Base-by-base conservation (phyloP, 2,888 invertebrate genomes). In the Eupsilia transversa region DNA sequence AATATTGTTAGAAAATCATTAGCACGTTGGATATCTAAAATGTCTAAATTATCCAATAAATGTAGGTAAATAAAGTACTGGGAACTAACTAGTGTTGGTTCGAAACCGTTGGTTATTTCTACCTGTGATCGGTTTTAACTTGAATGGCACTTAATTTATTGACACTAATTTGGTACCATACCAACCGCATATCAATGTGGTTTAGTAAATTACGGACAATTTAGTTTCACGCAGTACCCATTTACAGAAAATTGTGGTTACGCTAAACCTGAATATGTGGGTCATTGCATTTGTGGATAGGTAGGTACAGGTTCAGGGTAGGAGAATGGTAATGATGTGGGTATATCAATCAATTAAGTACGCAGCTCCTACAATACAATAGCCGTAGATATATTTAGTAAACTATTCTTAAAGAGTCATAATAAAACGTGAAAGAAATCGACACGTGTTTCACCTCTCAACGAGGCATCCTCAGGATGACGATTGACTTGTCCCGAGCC, bases 111-210 rank as follows among this genome's bases (percentile, higher is more conserved):
- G n/a, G 52, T 46, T 69, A 14, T 46, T 41, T 20, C n/a, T 56
- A 76, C 43, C 43, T 79, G 79, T 64, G 81, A 73, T 80, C 17
- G 14, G 46, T 66, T 61, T 56, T 46, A 72, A 52, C 56, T 69
- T 46, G 33, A 80, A 77, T 73, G 9, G 33, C 12, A 66, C n/a
- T 27, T 64, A 74, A 79, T 78, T 67, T 69, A 82, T 69, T 64
- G 68, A 65, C 43, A 64, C 80, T 76, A 80, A 80, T 76, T 80
- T 80, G 66, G 17, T 67, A 63, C 76, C 6, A 43, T 67, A 63
- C 76, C 6, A 43, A 74, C 70, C 72, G 14, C 81, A 72, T 66
- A 67, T 66, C 54, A 72, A 64, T 68, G 61, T 66, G 64, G 74
- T 52, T 74, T 74, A 27, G 70, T 38, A 74, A 74, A 79, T 79